A percentile compares a stretch with the other conserved stretches of the same genome.
phyloP scores from a whole-genome alignment of 2,797 vertebrate genomes.

The Knipowitschia caucasica region DNA sequence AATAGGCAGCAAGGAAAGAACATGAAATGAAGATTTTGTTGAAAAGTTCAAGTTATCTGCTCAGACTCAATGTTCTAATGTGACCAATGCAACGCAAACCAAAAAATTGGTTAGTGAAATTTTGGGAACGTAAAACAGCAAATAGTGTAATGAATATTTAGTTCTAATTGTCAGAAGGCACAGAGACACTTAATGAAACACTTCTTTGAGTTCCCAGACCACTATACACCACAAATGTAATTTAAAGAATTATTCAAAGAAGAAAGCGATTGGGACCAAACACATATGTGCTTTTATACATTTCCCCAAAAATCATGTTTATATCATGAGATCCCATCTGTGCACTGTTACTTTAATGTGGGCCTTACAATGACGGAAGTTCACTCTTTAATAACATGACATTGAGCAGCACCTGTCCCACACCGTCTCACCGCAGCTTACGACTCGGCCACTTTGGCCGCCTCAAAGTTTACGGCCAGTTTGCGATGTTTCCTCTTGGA shows the following conservation, averaged over 20 bases:
- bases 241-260: background rate
- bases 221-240: background rate
- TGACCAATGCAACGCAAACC: no score
- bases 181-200: background rate
- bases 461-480: conserved; percentile 93
- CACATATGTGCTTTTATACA: background rate
- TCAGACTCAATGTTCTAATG: no score
- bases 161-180: background rate
- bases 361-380: background rate
- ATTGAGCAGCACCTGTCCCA: background rate
- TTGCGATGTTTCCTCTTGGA: conserved; percentile 90
- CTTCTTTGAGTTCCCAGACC: background rate
- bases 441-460: conserved; percentile 81
- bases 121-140: background rate
- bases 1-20: conserved; percentile 2
- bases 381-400: background rate
- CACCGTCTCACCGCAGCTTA: conserved; percentile 9
- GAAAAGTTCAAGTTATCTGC: background rate
- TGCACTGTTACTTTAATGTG: background rate
- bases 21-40: background rate
- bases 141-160: background rate
- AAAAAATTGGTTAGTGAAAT: background rate
- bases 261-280: background rate
- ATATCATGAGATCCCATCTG: background rate
- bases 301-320: background rate